Base-by-base conservation (phyloP, 2,888 invertebrate genomes). In the Spodoptera picta region DNA sequence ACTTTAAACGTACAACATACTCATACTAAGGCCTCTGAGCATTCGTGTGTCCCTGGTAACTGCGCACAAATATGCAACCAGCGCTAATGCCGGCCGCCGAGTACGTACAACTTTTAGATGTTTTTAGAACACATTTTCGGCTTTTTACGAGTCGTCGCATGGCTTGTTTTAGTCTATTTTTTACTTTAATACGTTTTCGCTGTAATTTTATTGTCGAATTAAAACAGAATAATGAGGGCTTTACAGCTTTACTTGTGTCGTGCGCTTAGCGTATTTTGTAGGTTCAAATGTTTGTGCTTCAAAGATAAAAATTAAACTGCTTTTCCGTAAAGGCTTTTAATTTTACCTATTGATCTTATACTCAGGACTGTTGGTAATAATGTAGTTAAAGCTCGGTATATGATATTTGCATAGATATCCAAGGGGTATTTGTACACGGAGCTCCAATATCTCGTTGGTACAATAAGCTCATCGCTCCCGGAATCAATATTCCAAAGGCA, bases 401-500 rank as follows among this genome's bases (percentile, higher is more conserved):
- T 46, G 19, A 47, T 53, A 61, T 69, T n/a, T 57, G 45, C 56
- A 59, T 57, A 54, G 53, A 74, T 69, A 62, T 63, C n/a, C 49
- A 43, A 64, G 4, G 6, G 27, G 44, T 64, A 45, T 55, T 48
- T 62, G 14, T 49, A 23, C 55, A 36, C 54, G 47, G 44, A 57
- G 44, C 44, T 64, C 36, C 45, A 65, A 64, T 65, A 63, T 58
- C 48, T 49, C 41, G 47, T 47, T 54, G 23, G 65, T 53, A 77
- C 60, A 62, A 72, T 54, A 69, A 72, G 58, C 65, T 73, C 69
- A 69, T 65, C 63, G 43, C 57, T 59, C 64, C 51, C 9, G 62
- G 50, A 75, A 79, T 79, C 77, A 75, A 79, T 79, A 79, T 79
- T 79, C 77, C 55, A 68, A 67, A 75, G 65, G 69, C 70, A 73